Base-by-base conservation (phyloP, 2,888 invertebrate genomes). In the Tanypteryx hageni region DNA sequence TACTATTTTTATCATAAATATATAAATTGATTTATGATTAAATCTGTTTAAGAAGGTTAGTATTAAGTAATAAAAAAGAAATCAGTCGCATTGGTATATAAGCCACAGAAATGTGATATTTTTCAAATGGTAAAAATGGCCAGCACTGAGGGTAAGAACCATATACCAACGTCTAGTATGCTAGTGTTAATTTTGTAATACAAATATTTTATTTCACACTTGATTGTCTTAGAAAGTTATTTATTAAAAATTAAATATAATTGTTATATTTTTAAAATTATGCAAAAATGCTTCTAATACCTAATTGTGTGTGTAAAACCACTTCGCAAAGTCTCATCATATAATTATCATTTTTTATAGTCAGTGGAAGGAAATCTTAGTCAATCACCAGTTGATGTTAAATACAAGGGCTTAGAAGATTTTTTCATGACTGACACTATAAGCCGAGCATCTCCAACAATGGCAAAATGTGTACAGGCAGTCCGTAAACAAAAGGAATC, bases 381-480 rank as follows among this genome's bases (percentile, higher is more conserved):
- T 18, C 57, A 84, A 86, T 68, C 85, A 27, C 92, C 92, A 57
- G 68, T 99, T 92, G 97, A 97, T 94, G 96, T 98, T 4, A 96
- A 97, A 94, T 96, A 97, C 94, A 97, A 97, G 95, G 96, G 96
- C 92, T 96, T 99, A 93, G 97, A 98, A 95, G 98, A 98, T 94
- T 98, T 97, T 95, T 98, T 97, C 95, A 99, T 99, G 99, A 99
- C 99, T 16, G 99, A 99, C 95, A 96, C 98, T 10, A 98, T 99
- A 94, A 98, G 99, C 93, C 96, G 99, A 94, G 99, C 99, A 59
- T 99, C 99, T 8, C 98, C 98, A 93, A 99, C 99, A 92, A 99
- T 99, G 99, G 99, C 99, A 92, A 99, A 99, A 95, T 99, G 99
- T 95, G 97, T 99, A 93, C 97, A 98, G 94, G 99, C 99, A 18